Base-by-base conservation (phyloP, 2,888 invertebrate species). In the Leptinotarsa haldemani region DNA sequence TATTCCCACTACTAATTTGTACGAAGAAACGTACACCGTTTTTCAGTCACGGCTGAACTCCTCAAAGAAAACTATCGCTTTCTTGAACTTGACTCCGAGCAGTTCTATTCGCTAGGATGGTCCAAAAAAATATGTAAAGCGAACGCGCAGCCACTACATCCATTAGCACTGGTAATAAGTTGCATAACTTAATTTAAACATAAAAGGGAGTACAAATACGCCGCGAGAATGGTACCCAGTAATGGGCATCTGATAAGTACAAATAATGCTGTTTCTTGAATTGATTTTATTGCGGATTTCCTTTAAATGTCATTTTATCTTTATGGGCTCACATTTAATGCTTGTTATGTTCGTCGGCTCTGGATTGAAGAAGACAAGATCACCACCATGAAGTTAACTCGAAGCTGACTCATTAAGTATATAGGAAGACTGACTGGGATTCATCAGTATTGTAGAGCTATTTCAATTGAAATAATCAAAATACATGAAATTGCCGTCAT, bases 101-200 rank as follows among this genome's bases (percentile, higher is more conserved):
- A 63, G 61, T n/a, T 61, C 61, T 40, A 40, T 56, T 56, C 56
- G 47, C 66, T 67, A 66, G 65, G 63, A 63, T 70, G 22, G 63
- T 69, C 66, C 46, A 58, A 73, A 75, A 69, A 66, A 74, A 76
- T 71, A 73, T 73, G 72, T 74, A 74, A 77, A 73, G 48, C 65
- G 48, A 53, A 70, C 69, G 61, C 68, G 47, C 68, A 65, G 61
- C 65, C 70, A 64, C 70, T 69, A 71, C 73, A 73, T 71, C 75
- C 74, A 77, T 75, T 77, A 74, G 74, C 63, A 67, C 72, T 70
- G 66, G 73, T 73, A 73, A 73, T 69, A 70, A 71, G 69, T 73
- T 64, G 78, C 78, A 78, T 78, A 78, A 76, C 78, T 78, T 78
- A 78, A 79, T 79, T 79, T 76, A 73, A 74, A 70, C 79, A 69